Conservation (phyloP, 2,113 vertebrate species). For the Sebastes fasciatus region DNA sequence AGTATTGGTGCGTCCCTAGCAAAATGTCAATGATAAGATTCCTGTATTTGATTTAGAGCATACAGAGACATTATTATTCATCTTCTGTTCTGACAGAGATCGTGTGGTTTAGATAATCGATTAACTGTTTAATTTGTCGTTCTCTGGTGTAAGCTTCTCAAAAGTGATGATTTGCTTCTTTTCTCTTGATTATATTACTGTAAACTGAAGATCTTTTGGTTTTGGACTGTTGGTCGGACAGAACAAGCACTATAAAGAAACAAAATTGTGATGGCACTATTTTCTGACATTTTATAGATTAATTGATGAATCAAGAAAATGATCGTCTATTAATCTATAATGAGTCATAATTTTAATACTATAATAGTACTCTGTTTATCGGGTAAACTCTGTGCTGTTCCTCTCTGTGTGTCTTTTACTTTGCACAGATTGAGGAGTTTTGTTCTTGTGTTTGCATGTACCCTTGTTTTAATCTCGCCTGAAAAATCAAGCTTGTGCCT, state of each 20-base stretch:
- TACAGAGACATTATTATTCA: neutral
- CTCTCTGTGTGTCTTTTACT: neutral
- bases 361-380: neutral
- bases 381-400: neutral
- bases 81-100: neutral
- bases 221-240: neutral
- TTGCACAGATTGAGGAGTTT: slow-evolving; percentile 1
- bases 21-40: neutral
- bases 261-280: neutral
- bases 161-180: neutral
- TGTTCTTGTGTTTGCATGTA: slow-evolving; percentile 27
- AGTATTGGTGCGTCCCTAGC: neutral
- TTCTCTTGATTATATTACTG: neutral
- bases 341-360: neutral
- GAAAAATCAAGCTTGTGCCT: slow-evolving; percentile 50
- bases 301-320: neutral
- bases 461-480: slow-evolving; percentile 31
- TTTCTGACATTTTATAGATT: neutral
- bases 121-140: no score
- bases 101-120: neutral
- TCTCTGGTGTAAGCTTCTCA: no score
- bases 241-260: neutral
- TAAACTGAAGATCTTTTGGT: neutral
- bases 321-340: neutral
- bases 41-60: neutral